Conservation (phyloP, 1,140 invertebrate genomes). For the Drosophila gunungcola region DNA sequence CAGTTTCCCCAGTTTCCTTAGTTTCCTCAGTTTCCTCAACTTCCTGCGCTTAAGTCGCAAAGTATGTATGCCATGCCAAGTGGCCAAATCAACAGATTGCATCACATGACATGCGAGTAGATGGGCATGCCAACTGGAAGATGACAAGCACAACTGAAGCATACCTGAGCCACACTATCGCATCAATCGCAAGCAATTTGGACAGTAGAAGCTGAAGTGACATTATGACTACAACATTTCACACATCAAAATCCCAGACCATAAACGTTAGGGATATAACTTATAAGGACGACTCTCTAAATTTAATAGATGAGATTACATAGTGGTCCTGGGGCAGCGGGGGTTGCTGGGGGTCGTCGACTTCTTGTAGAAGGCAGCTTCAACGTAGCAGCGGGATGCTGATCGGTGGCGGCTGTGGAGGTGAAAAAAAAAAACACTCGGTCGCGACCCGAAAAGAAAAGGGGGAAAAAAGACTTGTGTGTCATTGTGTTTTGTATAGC, state of each 20-base stretch:
- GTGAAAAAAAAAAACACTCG: too few relatives aligned
- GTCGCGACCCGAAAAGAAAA: too few relatives aligned
- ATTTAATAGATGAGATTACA: not conserved
- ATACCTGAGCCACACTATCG: slow-evolving; percentile 18
- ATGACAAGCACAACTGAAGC: slow-evolving; percentile 9
- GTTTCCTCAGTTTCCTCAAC: not conserved
- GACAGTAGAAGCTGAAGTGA: not conserved
- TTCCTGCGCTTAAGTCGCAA: not conserved
- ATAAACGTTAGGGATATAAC: not conserved
- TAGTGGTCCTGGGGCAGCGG: too few relatives aligned
- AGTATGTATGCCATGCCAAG: slow-evolving; percentile 19
- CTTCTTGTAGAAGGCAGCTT: too few relatives aligned
- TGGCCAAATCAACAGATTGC: slow-evolving; percentile 59
- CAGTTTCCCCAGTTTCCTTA: not conserved
- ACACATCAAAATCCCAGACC: not conserved
- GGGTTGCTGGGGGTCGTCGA: too few relatives aligned
- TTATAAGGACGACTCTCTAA: not conserved
- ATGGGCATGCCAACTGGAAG: slow-evolving; percentile 22
- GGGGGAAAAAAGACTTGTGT: too few relatives aligned
- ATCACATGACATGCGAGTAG: slow-evolving; percentile 6
- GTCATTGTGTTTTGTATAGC: too few relatives aligned
- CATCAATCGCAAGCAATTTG: slow-evolving; percentile 17
- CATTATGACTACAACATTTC: not conserved
- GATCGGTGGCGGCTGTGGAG: too few relatives aligned
- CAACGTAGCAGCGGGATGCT: too few relatives aligned